Evolutionary conservation across 2,797 vertebrate genomes (phyloP), one percentile per base, ranked within the genome.

Genomic region (Myotis findleyi): DNA sequence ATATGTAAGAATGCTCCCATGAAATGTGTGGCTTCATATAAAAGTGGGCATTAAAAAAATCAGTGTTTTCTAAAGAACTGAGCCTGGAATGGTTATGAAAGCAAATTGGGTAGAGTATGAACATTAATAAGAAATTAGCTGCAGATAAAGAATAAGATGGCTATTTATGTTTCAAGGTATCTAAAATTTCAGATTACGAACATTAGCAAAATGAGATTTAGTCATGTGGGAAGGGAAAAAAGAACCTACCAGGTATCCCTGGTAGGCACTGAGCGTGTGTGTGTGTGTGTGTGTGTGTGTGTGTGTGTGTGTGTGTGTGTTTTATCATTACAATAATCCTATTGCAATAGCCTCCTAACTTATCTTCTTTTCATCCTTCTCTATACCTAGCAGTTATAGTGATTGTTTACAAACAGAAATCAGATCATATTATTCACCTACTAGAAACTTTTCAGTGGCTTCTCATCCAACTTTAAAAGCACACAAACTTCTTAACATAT

Each of bases 131-230:
- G 33, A 85, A 88, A n/a, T 69, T 36, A 68, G 16, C 38, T 79
- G 1, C 71, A 86, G 41, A 62, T 68, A 36, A 80, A 77, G 44
- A 64, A 69, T 25, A 91, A 80, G 89, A 59, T 9, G 20, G 10
- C 6, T 68, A 9, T 55, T 73, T 41, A 38, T 69, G 20, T 81
- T 51, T 75, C 55, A 62, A 41, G 23, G 4, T 44, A 55, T 17
- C n/a, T 41, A 47, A 47, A 55, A 95, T 81, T 27, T 86, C 53
- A 62, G 36, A 51, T 62, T 87, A 62, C 7, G 21, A 59, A 92
- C 53, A 16, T 80, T 84, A 81, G 11, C 66, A 92, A 95, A 92
- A 71, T 93, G 55, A 85, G 44, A 77, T 59, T 92, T 77, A 72
- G 51, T 69, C 41, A 68, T 5, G 1, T n/a, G 25, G 38, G 68